Conservation (phyloP, 2,797 vertebrate species). For the Bufotes viridis region DNA sequence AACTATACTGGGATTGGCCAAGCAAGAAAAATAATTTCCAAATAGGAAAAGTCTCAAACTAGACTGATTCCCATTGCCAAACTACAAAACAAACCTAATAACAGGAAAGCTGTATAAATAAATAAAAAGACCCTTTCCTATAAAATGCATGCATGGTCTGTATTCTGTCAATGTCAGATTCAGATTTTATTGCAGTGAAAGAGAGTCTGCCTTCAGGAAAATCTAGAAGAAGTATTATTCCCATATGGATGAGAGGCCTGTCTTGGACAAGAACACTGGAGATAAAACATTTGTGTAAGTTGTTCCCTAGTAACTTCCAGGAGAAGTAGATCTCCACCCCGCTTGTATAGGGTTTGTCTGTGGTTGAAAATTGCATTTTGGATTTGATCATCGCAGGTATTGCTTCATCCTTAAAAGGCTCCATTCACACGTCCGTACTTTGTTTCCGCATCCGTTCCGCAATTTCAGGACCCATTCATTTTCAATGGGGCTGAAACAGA, state of each 20-base stretch:
- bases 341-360: background rate
- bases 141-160: background rate
- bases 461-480: no score
- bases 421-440: no score
- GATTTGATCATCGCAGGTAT: background rate
- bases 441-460: no score
- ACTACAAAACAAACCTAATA: background rate
- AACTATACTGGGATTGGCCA: background rate
- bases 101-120: background rate
- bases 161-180: conserved; percentile 3
- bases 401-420: background rate
- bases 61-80: background rate
- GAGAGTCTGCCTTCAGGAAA: background rate
- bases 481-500: no score
- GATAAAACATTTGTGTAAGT: background rate
- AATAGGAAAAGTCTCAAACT: background rate
- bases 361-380: background rate
- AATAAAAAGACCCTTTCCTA: background rate
- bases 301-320: background rate
- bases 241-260: background rate
- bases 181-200: background rate
- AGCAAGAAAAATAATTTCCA: conserved; percentile 18
- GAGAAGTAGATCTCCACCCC: background rate
- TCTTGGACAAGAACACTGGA: background rate
- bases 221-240: background rate